Conservation (phyloP, 2,113 vertebrate genomes). For the Cichladusa arquata region DNA sequence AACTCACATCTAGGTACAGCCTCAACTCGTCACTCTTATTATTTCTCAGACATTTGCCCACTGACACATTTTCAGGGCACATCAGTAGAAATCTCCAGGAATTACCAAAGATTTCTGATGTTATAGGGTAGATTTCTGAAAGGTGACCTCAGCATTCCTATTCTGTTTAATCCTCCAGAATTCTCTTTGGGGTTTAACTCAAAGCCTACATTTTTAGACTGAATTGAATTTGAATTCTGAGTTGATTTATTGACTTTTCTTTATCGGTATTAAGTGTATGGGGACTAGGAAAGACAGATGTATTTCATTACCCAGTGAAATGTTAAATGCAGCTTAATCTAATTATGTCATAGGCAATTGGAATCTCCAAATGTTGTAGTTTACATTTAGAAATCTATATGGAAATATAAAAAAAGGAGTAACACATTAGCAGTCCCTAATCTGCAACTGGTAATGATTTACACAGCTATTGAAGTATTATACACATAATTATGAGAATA, state of each 20-base stretch:
- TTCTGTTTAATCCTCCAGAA: not conserved
- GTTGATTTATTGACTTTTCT: not conserved
- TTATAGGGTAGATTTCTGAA: not conserved
- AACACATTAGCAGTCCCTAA: not conserved
- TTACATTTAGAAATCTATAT: not conserved
- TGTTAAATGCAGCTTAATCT: not conserved
- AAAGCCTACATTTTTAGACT: not conserved
- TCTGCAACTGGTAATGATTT: not conserved
- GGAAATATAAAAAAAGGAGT: not conserved
- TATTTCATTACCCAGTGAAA: not conserved
- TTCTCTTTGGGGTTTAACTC: not conserved
- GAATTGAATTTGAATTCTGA: not conserved
- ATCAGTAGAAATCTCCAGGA: not conserved
- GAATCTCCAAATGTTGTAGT: not conserved
- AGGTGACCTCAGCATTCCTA: not conserved
- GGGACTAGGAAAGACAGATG: not conserved
- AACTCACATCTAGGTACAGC: not conserved
- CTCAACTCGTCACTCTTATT: not conserved
- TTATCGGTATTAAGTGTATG: not conserved
- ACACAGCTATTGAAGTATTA: not conserved
- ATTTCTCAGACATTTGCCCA: not conserved
- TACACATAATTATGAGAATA: not conserved
- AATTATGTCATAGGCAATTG: not conserved
- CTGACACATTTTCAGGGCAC: not conserved
- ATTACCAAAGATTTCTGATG: not conserved